Evolutionary conservation across 2,888 invertebrate species (phyloP).

Genomic region (Laothoe populi): DNA sequence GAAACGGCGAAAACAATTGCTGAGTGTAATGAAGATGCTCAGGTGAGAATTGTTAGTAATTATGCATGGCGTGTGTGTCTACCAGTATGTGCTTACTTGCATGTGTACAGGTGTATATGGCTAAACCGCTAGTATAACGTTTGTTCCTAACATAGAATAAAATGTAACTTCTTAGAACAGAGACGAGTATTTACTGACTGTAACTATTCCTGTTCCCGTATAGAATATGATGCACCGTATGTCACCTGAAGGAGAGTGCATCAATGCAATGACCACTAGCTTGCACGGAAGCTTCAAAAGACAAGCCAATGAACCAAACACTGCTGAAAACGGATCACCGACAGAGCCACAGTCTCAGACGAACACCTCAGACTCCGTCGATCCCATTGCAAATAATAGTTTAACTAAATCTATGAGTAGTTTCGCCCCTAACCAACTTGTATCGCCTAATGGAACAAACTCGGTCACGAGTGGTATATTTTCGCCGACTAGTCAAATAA

Average conservation of each 20-base stretch:
- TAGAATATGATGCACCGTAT: conserved; percentile 88
- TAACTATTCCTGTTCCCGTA: conserved; percentile 70
- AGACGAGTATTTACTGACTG: conserved; percentile 27
- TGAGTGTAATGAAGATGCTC: conserved; percentile 69
- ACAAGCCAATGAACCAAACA: conserved; percentile 80
- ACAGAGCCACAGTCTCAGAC: conserved; percentile 72
- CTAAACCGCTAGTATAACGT: conserved; percentile 30
- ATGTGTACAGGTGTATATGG: conserved; percentile 43
- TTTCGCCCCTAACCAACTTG: conserved; percentile 73
- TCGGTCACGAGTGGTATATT: conserved; percentile 83
- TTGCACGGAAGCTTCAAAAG: conserved; percentile 87
- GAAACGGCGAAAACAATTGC: conserved; percentile 65
- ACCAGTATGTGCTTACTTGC: conserved; percentile 47
- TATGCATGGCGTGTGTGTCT: conserved; percentile 55
- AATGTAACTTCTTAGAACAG: conserved; percentile 35
- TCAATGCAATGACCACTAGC: conserved; percentile 86
- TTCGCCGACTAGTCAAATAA: conserved; percentile 82
- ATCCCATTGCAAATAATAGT: conserved; percentile 68
- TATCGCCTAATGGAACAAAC: conserved; percentile 80
- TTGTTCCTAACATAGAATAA: conserved; percentile 50
- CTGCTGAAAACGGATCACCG: conserved; percentile 72
- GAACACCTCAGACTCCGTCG: conserved; percentile 70
- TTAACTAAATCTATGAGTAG: conserved; percentile 71
- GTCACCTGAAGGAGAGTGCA: conserved; percentile 88
- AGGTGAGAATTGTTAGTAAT: conserved; percentile 63